These are phyloP conservation scores for Chesias legatella DNA, from an alignment of 2,888 invertebrate genomes.

Conservation along the genomic window DNA sequence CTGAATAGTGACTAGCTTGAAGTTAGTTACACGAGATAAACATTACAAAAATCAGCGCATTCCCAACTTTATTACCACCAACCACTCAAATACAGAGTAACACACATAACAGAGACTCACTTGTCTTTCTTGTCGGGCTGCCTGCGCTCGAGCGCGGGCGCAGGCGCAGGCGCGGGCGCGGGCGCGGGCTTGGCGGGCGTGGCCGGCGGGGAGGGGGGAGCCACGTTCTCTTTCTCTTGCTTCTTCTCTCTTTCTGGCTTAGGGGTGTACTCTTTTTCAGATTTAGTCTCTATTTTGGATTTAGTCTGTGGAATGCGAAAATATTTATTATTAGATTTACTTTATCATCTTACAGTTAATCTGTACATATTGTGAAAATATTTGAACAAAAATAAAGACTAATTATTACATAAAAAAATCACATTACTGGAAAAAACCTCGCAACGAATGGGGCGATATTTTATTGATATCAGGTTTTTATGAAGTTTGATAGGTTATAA, in stretches of 20 bases:
- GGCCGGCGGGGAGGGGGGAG: constrained; percentile 62
- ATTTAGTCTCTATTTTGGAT: constrained; percentile 59
- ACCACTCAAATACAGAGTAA: neutral
- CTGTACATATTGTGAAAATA: no score
- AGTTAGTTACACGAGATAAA: no score
- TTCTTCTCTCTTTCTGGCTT: constrained; percentile 66
- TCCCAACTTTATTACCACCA: constrained; percentile 8
- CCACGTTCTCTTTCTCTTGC: constrained; percentile 74
- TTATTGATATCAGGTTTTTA: no score
- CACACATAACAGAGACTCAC: constrained; percentile 40
- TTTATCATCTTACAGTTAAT: no score
- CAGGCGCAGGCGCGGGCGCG: constrained; percentile 27
- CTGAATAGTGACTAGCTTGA: no score
- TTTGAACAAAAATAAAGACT: no score
- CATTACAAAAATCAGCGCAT: constrained; percentile 3
- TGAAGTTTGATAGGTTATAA: no score
- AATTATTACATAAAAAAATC: no score
- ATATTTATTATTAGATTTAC: neutral
- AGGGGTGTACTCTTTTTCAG: constrained; percentile 53
- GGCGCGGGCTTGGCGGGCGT: constrained; percentile 42
- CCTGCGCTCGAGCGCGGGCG: constrained; percentile 37
- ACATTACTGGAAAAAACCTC: no score
- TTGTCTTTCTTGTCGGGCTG: constrained; percentile 61
- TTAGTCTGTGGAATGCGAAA: constrained; percentile 44
- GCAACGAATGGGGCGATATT: no score